Conservation (phyloP, 2,797 vertebrate species). For the Gymnodraco acuticeps region DNA sequence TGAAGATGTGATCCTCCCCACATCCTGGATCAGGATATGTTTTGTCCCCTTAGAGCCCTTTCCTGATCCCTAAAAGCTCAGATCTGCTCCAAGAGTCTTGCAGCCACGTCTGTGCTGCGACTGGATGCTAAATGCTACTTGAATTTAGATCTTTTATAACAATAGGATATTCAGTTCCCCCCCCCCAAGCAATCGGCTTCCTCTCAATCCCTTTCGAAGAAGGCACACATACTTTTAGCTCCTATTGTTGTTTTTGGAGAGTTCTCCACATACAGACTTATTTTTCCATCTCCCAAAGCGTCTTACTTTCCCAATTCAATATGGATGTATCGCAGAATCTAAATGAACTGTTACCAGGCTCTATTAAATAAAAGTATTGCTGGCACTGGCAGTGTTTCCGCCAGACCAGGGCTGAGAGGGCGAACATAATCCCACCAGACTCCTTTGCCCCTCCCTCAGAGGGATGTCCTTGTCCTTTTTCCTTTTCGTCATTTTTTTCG, state of each 20-base stretch:
- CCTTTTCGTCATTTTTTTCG: too few species aligned
- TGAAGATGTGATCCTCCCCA: slow-evolving; percentile 40
- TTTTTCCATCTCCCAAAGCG: slow-evolving; percentile 20
- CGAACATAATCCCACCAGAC: too few species aligned
- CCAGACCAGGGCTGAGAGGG: too few species aligned
- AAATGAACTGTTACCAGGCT: slow-evolving; percentile 14
- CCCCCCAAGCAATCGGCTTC: slow-evolving; percentile 44
- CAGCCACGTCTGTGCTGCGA: slow-evolving; percentile 35
- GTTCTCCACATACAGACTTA: slow-evolving; percentile 3
- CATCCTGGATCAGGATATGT: slow-evolving; percentile 29
- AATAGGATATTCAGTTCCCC: slow-evolving; percentile 54
- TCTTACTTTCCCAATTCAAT: slow-evolving; percentile 32
- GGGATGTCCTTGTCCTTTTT: too few species aligned
- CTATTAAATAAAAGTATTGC: slow-evolving; percentile 21
- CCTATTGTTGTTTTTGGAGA: slow-evolving; percentile 9
- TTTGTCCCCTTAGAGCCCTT: slow-evolving; percentile 37
- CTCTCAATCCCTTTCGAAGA: slow-evolving; percentile 35
- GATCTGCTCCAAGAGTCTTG: slow-evolving; percentile 54
- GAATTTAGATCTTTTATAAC: slow-evolving; percentile 63
- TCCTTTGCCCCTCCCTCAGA: too few species aligned
- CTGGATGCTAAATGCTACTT: slow-evolving; percentile 73
- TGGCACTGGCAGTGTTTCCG: too few species aligned
- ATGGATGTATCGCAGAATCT: slow-evolving; percentile 40
- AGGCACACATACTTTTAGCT: slow-evolving; percentile 44
- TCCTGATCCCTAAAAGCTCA: slow-evolving; percentile 60